Conservation (phyloP, 2,888 invertebrate species). For the Pterobdella sp. region DNA sequence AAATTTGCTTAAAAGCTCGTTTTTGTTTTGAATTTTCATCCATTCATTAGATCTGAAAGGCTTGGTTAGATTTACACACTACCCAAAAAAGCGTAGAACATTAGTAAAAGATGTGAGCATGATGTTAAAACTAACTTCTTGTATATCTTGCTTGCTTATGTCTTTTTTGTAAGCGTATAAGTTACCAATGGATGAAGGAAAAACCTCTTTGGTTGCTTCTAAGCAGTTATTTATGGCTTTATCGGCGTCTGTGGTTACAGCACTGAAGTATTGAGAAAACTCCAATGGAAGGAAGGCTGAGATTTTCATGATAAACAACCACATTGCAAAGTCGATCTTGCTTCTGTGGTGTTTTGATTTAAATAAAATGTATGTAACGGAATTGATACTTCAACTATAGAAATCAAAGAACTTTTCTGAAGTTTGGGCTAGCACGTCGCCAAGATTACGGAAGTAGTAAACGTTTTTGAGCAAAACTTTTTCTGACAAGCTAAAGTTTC, state of each 20-base stretch:
- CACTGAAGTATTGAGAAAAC: not conserved
- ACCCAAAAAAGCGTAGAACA: too few relatives aligned
- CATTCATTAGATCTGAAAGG: too few relatives aligned
- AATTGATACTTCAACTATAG: not conserved
- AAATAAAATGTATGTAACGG: too few relatives aligned
- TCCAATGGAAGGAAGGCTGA: conserved; percentile 8
- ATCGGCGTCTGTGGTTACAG: not conserved
- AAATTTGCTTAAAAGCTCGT: too few relatives aligned
- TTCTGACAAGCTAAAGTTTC: not conserved
- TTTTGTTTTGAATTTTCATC: too few relatives aligned
- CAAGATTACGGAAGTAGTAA: conserved; percentile 5
- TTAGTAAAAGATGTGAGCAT: not conserved
- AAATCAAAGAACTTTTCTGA: not conserved
- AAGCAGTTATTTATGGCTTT: not conserved
- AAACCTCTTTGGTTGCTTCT: conserved; percentile 2
- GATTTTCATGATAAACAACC: not conserved
- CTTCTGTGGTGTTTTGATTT: not conserved
- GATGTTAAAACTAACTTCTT: not conserved
- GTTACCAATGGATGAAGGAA: conserved; percentile 1
- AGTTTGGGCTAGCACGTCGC: not conserved
- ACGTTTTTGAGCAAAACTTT: conserved; percentile 13
- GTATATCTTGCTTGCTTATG: not conserved
- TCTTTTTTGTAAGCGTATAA: conserved; percentile 13
- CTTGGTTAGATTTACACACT: too few relatives aligned
- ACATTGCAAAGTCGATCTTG: not conserved